Base-by-base conservation (phyloP, 2,888 invertebrate genomes). In the Oligia fasciuncula region DNA sequence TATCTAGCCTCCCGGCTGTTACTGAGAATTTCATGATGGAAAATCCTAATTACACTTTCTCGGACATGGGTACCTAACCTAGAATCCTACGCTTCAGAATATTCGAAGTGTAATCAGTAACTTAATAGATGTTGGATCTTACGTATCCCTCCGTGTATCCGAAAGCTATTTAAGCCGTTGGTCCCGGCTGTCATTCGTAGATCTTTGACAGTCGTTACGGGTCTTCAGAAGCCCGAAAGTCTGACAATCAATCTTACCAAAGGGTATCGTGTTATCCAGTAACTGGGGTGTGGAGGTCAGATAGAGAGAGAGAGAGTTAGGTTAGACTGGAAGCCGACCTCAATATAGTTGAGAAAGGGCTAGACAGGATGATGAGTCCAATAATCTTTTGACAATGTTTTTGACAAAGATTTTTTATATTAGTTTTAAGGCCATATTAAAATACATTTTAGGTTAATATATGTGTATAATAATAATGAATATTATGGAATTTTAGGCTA, bases 381-480 rank as follows among this genome's bases (percentile, higher is more conserved):
- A 29, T 17, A 35, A 19, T 63, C 35, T 35, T 17, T 35, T 63
- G 63, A 63, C 17, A 65, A 40, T 1, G 1, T 40, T 65, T 62
- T 67, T 51, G 60, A 19, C 68, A 62, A 57, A 80, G 46, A 43
- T 63, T 19, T 57, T 57, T 49, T 49, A 63, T 68, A 43, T 57
- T 82, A 49, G 29, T 68, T 57, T n/a, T 80, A 80, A 80, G 62
- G 40, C 40, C 49, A 63, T 82, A 63, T 82, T 76, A 54, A 49
- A 54, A 62, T 67, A 76, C n/a, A 46, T 8, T 29, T 46, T 82
- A 81, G 76, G 17, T 8, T 80, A 67, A 29, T 75, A 81, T 5
- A 35, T 74, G 6, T 80, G 81, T 80, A 75, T 46, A 80, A 43
- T 81, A 60, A 57, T 76, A 35, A 35, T 29, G 23, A 65, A 35